Conservation (phyloP, 1,140 invertebrate species). For the Stegodyphus dumicola region DNA sequence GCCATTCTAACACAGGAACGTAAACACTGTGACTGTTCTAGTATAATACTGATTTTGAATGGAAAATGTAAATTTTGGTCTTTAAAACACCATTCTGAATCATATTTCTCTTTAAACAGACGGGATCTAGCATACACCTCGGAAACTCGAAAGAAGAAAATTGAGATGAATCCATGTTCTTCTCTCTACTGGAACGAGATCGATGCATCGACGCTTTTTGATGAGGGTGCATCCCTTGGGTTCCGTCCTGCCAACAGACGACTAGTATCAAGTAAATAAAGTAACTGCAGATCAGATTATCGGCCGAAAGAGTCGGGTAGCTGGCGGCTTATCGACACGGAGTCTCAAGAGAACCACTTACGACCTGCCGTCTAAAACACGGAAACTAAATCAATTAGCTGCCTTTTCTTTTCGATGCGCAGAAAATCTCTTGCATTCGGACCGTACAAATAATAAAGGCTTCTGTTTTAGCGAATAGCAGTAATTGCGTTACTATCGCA, state of each 20-base stretch:
- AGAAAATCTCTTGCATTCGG: conserved; percentile 4
- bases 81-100: no score
- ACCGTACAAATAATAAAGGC: conserved; percentile 1
- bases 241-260: conserved; percentile 24
- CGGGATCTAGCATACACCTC: no score
- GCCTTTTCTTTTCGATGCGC: neutral
- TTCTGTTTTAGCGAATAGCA: conserved; percentile 8
- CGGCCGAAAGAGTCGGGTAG: conserved; percentile 32
- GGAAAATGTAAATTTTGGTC: no score
- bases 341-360: conserved; percentile 30
- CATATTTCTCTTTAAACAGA: no score
- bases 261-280: conserved; percentile 55
- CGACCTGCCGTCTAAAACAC: conserved; percentile 31
- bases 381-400: conserved; percentile 40
- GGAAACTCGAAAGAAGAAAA: no score
- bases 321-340: conserved; percentile 45
- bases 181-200: no score
- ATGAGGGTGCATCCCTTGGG: conserved; percentile 36
- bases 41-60: no score
- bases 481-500: conserved; percentile 39
- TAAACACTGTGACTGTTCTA: no score
- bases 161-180: no score
- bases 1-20: no score
- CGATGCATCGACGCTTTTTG: conserved; percentile 38
- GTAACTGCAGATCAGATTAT: conserved; percentile 54